phyloP scores from a whole-genome alignment of 1,140 invertebrate genomes.

The Hylaeus volcanicus region DNA sequence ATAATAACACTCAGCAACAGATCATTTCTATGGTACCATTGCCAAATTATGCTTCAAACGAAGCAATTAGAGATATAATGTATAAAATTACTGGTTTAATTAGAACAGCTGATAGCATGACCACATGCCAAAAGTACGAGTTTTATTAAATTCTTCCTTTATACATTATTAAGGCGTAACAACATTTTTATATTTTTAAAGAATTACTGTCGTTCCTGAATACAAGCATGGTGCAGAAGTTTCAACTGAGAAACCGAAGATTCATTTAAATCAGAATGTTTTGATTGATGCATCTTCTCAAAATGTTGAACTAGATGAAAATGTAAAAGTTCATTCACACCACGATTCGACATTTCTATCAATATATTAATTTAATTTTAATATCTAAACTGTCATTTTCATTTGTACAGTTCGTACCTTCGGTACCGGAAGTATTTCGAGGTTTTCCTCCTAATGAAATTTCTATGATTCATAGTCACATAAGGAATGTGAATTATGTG shows the following conservation, averaged over 20 bases:
- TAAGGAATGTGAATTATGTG: slow-evolving; percentile 58
- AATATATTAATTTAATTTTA: neutral
- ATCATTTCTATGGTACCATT: slow-evolving; percentile 72
- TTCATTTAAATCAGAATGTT: slow-evolving; percentile 11
- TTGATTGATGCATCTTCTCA: neutral
- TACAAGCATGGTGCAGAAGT: neutral
- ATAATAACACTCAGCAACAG: slow-evolving; percentile 60
- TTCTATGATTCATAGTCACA: slow-evolving; percentile 52
- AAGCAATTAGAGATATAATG: slow-evolving; percentile 66
- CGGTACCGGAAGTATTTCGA: slow-evolving; percentile 51
- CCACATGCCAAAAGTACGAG: slow-evolving; percentile 11
- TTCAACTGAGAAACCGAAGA: neutral
- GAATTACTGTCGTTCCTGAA: neutral
- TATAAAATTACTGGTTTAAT: slow-evolving; percentile 62
- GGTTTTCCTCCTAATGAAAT: slow-evolving; percentile 65
- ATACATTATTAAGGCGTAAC: neutral
- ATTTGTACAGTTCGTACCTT: slow-evolving; percentile 12
- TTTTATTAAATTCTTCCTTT: neutral
- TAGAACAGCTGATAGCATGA: slow-evolving; percentile 24
- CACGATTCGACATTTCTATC: neutral
- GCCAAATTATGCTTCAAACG: slow-evolving; percentile 64
- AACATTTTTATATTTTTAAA: neutral
- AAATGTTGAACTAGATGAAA: slow-evolving; percentile 14
- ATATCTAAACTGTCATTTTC: neutral
- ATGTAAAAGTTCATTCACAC: neutral